A percentile compares a stretch with the other conserved stretches of the same genome.
These are phyloP conservation scores for Cyclophora albipunctata DNA, from an alignment of 2,888 invertebrate genomes.

Conservation along the genomic window DNA sequence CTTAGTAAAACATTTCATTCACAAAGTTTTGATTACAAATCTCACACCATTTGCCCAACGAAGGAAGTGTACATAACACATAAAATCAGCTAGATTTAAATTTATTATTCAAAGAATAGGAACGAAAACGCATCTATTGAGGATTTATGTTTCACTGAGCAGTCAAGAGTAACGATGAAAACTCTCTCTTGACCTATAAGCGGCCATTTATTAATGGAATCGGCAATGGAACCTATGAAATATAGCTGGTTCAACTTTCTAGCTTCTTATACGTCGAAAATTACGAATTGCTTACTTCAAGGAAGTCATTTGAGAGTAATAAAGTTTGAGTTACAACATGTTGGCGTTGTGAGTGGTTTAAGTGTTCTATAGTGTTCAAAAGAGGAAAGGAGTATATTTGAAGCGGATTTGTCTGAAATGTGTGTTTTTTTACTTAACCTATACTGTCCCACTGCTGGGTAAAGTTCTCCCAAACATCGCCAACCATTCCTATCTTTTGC, in stretches of 20 bases:
- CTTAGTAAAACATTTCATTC: no score
- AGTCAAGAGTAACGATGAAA: constrained; percentile 15
- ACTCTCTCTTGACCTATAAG: constrained; percentile 51
- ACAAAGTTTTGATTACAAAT: no score
- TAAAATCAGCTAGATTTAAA: constrained; percentile 3
- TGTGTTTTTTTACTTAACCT: no score
- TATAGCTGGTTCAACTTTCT: constrained; percentile 43
- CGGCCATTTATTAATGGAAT: constrained; percentile 47
- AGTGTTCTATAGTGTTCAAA: no score
- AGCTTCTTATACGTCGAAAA: constrained; percentile 17
- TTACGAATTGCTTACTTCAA: background rate
- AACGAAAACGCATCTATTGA: constrained; percentile 43
- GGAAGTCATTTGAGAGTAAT: background rate
- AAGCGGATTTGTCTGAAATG: no score
- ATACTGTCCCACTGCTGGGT: no score
- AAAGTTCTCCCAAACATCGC: no score
- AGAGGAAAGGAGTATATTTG: no score
- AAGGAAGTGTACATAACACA: constrained; percentile 1
- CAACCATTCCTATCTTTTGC: no score
- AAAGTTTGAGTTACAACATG: no score
- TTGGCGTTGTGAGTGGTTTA: no score
- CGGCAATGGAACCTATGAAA: constrained; percentile 30
- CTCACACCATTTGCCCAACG: constrained; percentile 6
- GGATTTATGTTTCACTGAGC: constrained; percentile 39
- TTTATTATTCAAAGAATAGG: constrained; percentile 25